Evolutionary conservation across 53 echinoderm and acorn worm genomes (phyloP), one percentile per base, ranked within the genome.

Genomic region (Antedon mediterranea): DNA sequence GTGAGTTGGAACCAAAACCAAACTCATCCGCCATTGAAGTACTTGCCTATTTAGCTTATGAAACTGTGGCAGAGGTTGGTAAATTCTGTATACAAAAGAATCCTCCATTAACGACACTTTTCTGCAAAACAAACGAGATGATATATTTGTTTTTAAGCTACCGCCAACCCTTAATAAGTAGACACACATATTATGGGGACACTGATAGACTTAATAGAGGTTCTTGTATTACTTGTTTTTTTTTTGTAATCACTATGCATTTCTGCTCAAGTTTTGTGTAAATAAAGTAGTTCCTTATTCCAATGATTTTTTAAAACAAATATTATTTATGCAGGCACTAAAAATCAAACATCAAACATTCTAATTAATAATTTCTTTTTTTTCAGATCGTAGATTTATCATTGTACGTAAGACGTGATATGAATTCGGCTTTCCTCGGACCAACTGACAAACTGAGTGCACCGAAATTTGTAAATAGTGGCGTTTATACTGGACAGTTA

Each of bases 21-120:
- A 97, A 93, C 82, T 85, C 88, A 43, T 93, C 93, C 74, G 98
- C 98, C 28, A 72, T 93, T 77, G 98, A 97, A 84, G 93, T 97
- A 28, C 86, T 97, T 31, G 83, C 86, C 28, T 90, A 86, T 72
- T 79, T 97, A 28, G 98, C 98, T 4, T 91, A 97, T 86, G 98
- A 97, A 77, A 90, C 98, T 33, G 98, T 97, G 75, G 98, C 98
- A 42, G 93, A 97, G 98, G 98, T 97, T 18, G 77, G 76, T 33
- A 0, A 18, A 37, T 85, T 26, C 11, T 30, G 11, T 75, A 37
- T 81, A 20, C 74, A 15, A 33, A 32, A n/a, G n/a, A n/a, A n/a
- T n/a, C n/a, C n/a, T n/a, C n/a, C n/a, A n/a, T n/a, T n/a, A n/a
- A n/a, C n/a, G n/a, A n/a, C n/a, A n/a, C n/a, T n/a, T n/a, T n/a